A percentile compares a stretch with the other conserved stretches of the same genome.
These are phyloP conservation scores for Xenopus petersii DNA, from an alignment of 2,797 vertebrate species.

Conservation along the genomic window DNA sequence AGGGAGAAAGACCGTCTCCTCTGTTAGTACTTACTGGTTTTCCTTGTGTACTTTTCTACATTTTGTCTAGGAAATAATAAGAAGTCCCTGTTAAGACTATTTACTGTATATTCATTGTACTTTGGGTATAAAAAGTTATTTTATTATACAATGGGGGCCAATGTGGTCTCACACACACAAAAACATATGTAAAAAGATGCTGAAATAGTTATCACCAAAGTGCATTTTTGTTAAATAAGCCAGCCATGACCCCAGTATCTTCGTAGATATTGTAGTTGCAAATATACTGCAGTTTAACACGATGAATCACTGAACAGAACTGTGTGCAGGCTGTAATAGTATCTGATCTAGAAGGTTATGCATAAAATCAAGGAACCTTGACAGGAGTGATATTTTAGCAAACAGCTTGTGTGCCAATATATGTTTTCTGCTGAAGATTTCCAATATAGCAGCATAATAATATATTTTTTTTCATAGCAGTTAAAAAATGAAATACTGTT, in stretches of 20 bases:
- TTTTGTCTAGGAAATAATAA: too few relatives aligned
- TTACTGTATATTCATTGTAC: too few relatives aligned
- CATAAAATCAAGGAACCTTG: not conserved
- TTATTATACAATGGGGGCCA: too few relatives aligned
- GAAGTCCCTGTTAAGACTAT: too few relatives aligned
- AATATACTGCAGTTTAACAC: not conserved
- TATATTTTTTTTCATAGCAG: not conserved
- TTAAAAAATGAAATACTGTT: too few relatives aligned
- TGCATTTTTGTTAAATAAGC: not conserved
- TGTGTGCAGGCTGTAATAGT: not conserved
- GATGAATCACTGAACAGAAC: not conserved
- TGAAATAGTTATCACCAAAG: too few relatives aligned
- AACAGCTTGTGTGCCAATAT: not conserved
- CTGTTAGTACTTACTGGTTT: too few relatives aligned
- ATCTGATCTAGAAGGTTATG: not conserved
- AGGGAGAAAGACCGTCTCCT: too few relatives aligned
- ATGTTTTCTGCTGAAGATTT: not conserved
- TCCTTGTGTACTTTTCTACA: too few relatives aligned
- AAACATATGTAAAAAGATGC: too few relatives aligned
- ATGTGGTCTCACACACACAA: too few relatives aligned
- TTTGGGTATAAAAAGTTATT: too few relatives aligned
- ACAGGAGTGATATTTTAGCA: constrained; percentile 1
- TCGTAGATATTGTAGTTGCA: not conserved
- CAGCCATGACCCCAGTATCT: not conserved
- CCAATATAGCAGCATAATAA: not conserved